Percentiles rank a stretch among this genome's conserved stretches.
These are phyloP conservation scores for Montipora capricornis DNA, from an alignment of 64 coral and sea anemone genomes.

Conservation along the genomic window DNA sequence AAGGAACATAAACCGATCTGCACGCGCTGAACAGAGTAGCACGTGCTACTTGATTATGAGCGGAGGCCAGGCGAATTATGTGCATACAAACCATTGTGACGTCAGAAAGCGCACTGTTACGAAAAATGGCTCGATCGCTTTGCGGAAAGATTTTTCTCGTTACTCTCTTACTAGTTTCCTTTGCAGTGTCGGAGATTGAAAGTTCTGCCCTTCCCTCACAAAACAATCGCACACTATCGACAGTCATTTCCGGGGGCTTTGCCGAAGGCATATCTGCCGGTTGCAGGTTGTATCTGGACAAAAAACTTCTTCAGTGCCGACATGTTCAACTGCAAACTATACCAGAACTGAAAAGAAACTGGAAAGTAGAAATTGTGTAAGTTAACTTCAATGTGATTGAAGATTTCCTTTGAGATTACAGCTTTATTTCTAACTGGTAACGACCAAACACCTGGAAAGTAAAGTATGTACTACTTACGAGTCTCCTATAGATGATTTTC, in stretches of 20 bases:
- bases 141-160: background rate
- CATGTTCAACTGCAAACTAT: background rate
- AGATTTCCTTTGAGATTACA: background rate
- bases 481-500: too few species aligned
- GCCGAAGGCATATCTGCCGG: background rate
- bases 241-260: background rate
- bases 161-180: background rate
- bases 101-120: background rate
- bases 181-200: background rate
- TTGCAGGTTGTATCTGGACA: constrained; percentile 7
- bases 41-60: background rate
- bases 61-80: background rate
- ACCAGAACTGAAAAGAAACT: background rate
- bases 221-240: background rate
- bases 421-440: too few species aligned
- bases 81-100: constrained; percentile 4
- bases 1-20: too few species aligned
- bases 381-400: background rate
- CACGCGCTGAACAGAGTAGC: too few species aligned
- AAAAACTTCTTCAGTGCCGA: constrained; percentile 17
- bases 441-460: too few species aligned
- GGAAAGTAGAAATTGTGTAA: constrained; percentile 18
- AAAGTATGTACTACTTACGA: too few species aligned
- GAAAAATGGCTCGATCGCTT: background rate
- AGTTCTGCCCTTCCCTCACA: background rate